Evolutionary conservation across 1,140 invertebrate genomes (phyloP).

Genomic region (Ctenoplectra terminalis): DNA sequence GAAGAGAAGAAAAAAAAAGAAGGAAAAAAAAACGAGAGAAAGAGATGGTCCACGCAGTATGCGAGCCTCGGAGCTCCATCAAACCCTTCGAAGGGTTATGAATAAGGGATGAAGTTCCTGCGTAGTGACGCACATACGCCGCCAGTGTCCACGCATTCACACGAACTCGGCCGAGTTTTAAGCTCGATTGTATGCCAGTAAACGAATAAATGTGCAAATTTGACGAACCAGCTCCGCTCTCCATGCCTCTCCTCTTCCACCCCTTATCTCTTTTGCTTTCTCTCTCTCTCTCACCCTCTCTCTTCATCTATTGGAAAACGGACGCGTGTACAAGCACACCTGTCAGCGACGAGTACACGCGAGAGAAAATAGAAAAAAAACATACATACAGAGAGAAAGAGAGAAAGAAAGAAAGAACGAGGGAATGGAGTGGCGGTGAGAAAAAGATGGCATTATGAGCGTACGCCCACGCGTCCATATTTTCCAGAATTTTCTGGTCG

Average conservation of each 20-base stretch:
- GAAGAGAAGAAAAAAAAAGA: neutral
- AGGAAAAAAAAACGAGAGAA: neutral
- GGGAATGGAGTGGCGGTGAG: neutral
- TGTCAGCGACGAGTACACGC: conserved; percentile 37
- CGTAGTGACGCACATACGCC: conserved; percentile 57
- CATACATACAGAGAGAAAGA: neutral
- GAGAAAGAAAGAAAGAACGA: neutral
- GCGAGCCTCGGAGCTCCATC: conserved; percentile 65
- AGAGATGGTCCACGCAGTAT: conserved; percentile 22
- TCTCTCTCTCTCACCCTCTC: neutral
- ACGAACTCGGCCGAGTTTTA: conserved; percentile 64
- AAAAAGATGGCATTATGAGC: conserved; percentile 32
- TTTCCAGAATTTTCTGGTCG: conserved; percentile 38
- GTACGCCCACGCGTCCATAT: conserved; percentile 4
- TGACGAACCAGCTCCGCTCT: conserved; percentile 69
- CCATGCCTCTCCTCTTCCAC: neutral
- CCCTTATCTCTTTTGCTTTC: neutral
- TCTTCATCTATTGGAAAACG: conserved; percentile 45
- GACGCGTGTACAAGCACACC: conserved; percentile 36
- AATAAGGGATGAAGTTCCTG: conserved; percentile 73
- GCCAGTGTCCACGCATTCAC: conserved; percentile 59
- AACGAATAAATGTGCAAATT: conserved; percentile 80
- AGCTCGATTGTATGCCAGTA: conserved; percentile 72
- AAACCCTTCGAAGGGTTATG: conserved; percentile 72
- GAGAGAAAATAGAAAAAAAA: conserved; percentile 34